Evolutionary conservation across 2,113 vertebrate species (phyloP).

Genomic region (Ochotona curzoniae): DNA sequence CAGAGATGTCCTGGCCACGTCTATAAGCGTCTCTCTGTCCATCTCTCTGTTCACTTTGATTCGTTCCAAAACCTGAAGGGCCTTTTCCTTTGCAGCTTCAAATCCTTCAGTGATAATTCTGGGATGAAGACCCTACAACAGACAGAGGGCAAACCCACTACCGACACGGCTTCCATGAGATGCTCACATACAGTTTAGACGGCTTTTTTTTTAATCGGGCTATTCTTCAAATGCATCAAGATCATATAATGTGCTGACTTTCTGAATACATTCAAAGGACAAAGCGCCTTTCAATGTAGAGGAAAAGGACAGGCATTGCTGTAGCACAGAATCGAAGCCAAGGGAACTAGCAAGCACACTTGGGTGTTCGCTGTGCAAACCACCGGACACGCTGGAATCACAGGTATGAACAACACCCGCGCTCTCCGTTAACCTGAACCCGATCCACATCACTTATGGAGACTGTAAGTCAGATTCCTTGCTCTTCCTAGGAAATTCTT

Average conservation of each 20-base stretch:
- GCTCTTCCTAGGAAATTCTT: conserved; percentile 18
- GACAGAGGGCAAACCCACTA: not conserved
- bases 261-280: conserved; percentile 90
- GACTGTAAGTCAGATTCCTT: not conserved
- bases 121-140: conserved; percentile 94
- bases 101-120: conserved; percentile 97
- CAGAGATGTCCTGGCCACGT: conserved; percentile 96
- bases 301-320: conserved; percentile 87
- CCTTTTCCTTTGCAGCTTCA: conserved; percentile 95
- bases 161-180: not conserved
- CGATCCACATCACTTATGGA: not conserved
- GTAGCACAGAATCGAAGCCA: conserved; percentile 88
- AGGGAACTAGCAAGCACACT: conserved; percentile 87
- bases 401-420: not conserved
- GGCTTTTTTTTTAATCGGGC: not conserved
- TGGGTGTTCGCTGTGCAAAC: conserved; percentile 88
- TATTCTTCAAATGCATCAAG: not conserved
- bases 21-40: conserved; percentile 94
- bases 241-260: conserved; percentile 85
- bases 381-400: not conserved
- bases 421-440: not conserved
- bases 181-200: not conserved
- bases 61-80: conserved; percentile 94
- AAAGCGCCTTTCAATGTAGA: conserved; percentile 87
- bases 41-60: conserved; percentile 94